Base-by-base conservation (phyloP, 2,888 invertebrate species). In the Spicauda simplicius region DNA sequence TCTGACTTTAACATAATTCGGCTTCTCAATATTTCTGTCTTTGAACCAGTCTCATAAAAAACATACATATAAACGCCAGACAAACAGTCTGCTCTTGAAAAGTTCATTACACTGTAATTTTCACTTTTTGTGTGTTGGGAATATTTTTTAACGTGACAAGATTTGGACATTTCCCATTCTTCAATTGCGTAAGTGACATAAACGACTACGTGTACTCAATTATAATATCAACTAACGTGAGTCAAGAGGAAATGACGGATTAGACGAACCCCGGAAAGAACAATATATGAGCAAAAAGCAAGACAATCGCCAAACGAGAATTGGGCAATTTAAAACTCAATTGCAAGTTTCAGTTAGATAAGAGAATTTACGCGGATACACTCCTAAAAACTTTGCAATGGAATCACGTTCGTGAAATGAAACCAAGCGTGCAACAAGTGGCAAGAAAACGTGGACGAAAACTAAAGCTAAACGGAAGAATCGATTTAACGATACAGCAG, bases 401-500 rank as follows among this genome's bases (percentile, higher is more conserved):
- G 81, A 89, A 83, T 90, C 91, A 91, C 88, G 89, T 87, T 82
- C 81, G 76, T 66, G 77, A 80, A 79, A 80, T 75, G 81, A 81
- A 87, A 80, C 80, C 80, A 82, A 88, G 85, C 90, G 85, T 87
- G 85, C 84, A 89, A 87, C 83, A 85, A 88, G 84, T 86, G 80
- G 80, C 80, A 81, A 84, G 82, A 84, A 84, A 85, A 83, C 64
- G 69, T 77, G 74, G 77, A 73, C 75, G 69, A 79, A 79, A 76
- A 77, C 72, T 73, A 72, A 71, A 73, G 25, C 2, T 25, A 25
- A 25, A 25, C 67, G 20, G 48, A 33, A 55, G 77, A 75, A 73
- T 69, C 70, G 72, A 73, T 76, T 77, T 73, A 76, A 75, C 70
- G 75, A 77, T 74, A 78, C 76, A 65, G 72, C 69, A 70, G 63